phyloP scores from a whole-genome alignment of 2,888 invertebrate species.

The Sepiola atlantica region DNA sequence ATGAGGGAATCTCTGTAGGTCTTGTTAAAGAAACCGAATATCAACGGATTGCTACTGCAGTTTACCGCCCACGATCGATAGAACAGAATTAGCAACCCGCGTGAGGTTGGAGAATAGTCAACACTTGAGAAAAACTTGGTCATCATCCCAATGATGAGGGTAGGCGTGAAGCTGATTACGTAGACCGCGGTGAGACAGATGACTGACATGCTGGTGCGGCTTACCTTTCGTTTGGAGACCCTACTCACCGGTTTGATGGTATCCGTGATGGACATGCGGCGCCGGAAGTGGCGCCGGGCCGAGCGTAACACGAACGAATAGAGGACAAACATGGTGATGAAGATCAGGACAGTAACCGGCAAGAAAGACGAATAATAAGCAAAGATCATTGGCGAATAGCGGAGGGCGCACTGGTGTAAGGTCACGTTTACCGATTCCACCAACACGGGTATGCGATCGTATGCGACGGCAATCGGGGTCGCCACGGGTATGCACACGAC shows the following conservation, averaged over 20 bases:
- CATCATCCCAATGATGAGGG: not conserved
- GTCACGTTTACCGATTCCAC: not conserved
- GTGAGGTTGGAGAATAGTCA: not conserved
- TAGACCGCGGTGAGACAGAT: not conserved
- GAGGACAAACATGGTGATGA: not conserved
- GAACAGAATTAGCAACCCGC: not conserved
- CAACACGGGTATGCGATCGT: not conserved
- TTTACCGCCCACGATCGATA: not conserved
- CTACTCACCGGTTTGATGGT: not conserved
- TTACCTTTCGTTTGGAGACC: not conserved
- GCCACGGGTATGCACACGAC: not conserved
- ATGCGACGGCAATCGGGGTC: not conserved
- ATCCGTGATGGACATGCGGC: not conserved
- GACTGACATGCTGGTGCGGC: not conserved
- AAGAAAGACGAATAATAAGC: not conserved
- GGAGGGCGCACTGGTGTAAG: not conserved
- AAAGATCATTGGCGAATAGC: not conserved
- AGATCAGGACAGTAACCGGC: not conserved
- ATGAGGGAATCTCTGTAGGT: not conserved
- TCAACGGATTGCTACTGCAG: not conserved
- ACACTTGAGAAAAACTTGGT: not conserved
- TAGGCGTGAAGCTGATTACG: not conserved
- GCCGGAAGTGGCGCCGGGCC: not conserved
- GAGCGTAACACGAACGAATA: not conserved
- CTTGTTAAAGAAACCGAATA: not conserved